Evolutionary conservation across 2,113 vertebrate genomes (phyloP).

Genomic region (Ictidomys tridecemlineatus): DNA sequence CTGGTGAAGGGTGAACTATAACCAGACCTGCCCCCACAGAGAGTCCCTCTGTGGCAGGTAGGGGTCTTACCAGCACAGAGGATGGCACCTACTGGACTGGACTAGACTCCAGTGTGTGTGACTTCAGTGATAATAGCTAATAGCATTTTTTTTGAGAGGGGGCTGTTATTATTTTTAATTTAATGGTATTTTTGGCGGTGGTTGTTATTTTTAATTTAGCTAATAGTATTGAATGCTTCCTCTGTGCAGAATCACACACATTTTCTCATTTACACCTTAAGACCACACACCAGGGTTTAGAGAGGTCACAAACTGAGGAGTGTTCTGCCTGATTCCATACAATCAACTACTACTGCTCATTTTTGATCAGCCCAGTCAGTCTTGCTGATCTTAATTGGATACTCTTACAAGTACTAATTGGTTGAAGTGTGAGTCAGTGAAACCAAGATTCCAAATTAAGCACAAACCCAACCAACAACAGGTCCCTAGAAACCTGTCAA

Average conservation of each 20-base stretch:
- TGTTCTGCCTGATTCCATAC: background rate
- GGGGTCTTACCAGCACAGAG: background rate
- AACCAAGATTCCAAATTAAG: slow-evolving; percentile 22
- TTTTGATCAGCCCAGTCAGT: background rate
- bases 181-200: background rate
- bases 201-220: background rate
- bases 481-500: background rate
- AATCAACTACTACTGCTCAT: background rate
- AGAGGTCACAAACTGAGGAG: background rate
- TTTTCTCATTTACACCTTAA: background rate
- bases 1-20: background rate
- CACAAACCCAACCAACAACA: background rate
- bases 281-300: background rate
- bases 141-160: background rate
- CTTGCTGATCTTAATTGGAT: slow-evolving; percentile 32
- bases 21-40: background rate
- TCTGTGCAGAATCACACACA: background rate
- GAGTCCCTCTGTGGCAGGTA: background rate
- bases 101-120: background rate
- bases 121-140: background rate
- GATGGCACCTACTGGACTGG: background rate
- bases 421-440: background rate
- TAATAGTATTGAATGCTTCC: background rate
- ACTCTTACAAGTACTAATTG: background rate
- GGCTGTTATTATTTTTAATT: background rate